Percentiles rank a stretch among this genome's conserved stretches.
phyloP scores from a whole-genome alignment of 1,140 invertebrate species.

The Philotrypesis tridentata region DNA sequence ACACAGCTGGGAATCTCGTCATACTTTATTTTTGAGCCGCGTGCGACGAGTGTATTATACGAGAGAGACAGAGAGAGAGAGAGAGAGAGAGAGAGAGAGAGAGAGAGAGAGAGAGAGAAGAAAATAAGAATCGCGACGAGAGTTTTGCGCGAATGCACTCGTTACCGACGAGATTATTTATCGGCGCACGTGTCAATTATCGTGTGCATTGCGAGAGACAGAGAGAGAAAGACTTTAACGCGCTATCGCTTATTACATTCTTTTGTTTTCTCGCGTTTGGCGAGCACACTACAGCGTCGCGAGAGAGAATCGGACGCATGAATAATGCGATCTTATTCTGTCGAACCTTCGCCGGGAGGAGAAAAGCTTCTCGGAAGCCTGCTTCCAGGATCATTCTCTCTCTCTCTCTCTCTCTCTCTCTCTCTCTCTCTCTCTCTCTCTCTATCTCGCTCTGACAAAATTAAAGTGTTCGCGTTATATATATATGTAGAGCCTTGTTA shows the following conservation, averaged over 20 bases:
- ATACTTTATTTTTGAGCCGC: too few relatives aligned
- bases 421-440: too few relatives aligned
- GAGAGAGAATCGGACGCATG: constrained; percentile 48
- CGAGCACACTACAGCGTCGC: constrained; percentile 28
- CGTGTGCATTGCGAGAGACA: not conserved
- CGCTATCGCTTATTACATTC: constrained; percentile 30
- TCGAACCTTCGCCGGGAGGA: constrained; percentile 1
- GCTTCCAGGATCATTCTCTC: constrained; percentile 30
- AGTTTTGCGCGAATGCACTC: not conserved
- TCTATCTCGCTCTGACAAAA: too few relatives aligned
- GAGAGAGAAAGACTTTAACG: not conserved
- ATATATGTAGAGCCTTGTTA: too few relatives aligned
- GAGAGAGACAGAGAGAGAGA: too few relatives aligned
- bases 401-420: too few relatives aligned
- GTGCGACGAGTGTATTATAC: too few relatives aligned
- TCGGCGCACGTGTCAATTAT: constrained; percentile 43
- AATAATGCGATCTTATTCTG: constrained; percentile 50
- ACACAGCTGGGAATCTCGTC: too few relatives aligned
- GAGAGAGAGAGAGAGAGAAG: too few relatives aligned
- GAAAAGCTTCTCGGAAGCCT: constrained; percentile 40
- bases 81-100: too few relatives aligned
- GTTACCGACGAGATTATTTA: constrained; percentile 26
- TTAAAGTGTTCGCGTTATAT: constrained; percentile 31
- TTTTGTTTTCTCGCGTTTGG: not conserved
- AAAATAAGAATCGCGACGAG: not conserved